Percentiles rank a stretch among this genome's conserved stretches.
phyloP scores from a whole-genome alignment of 2,888 invertebrate species.

The Sipunculus nudus region DNA sequence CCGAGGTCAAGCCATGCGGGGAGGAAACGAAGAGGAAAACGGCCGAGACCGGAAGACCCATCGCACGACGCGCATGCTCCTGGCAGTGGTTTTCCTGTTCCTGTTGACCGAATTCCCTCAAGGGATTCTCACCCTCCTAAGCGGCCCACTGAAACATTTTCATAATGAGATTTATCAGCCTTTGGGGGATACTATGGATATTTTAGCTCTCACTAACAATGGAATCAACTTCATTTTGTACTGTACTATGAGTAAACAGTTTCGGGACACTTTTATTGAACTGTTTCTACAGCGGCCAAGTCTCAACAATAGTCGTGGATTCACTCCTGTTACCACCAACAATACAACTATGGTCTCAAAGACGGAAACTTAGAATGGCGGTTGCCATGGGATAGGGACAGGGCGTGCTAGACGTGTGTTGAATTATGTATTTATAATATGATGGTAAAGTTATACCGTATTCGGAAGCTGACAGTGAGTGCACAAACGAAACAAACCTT shows the following conservation, averaged over 20 bases:
- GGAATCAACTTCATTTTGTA: constrained; percentile 93
- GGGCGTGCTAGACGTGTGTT: too few species aligned
- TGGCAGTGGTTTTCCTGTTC: constrained; percentile 87
- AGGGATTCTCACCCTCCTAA: constrained; percentile 77
- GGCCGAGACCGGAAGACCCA: constrained; percentile 67
- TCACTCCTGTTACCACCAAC: too few species aligned
- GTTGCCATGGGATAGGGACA: too few species aligned
- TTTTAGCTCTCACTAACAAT: constrained; percentile 87
- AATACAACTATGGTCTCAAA: too few species aligned
- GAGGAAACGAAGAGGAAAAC: constrained; percentile 41
- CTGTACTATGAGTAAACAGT: constrained; percentile 94
- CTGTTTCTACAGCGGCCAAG: too few species aligned
- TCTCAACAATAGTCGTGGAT: background rate
- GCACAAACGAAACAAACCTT: too few species aligned
- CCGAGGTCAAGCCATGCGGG: constrained; percentile 24
- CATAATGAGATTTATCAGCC: constrained; percentile 71
- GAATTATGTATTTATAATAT: too few species aligned
- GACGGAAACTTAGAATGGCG: too few species aligned
- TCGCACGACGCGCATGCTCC: constrained; percentile 88
- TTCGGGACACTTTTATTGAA: constrained; percentile 74
- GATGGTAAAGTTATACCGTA: too few species aligned
- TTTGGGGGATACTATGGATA: constrained; percentile 83
- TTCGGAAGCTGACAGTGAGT: too few species aligned
- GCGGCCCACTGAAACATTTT: constrained; percentile 77
- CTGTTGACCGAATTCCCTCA: constrained; percentile 91